Base-by-base conservation (phyloP, 2,113 vertebrate genomes). In the Pycnonotus jocosus region DNA sequence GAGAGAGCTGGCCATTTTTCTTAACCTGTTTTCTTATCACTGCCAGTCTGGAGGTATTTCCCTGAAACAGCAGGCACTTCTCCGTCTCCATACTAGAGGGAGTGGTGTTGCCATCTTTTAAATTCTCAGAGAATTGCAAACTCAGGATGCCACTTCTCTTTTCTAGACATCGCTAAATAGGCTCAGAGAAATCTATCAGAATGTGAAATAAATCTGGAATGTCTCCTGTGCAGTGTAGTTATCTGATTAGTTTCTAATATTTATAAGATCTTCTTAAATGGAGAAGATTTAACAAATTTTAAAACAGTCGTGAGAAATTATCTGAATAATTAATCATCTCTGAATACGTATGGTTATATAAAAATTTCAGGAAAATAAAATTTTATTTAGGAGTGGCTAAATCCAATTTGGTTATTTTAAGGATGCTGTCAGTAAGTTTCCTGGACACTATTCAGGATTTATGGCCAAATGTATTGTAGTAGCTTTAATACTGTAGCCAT, bases 1-100 rank as follows among this genome's bases (percentile, higher is more conserved):
- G 58, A 92, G 25, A 38, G 53, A 90, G 45, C 42, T 84, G 24
- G n/a, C 24, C 51, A 56, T 92, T 97, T 97, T 88, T 73, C 80
- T 95, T 95, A 70, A 60, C 24, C 37, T 57, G 31, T 81, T 47
- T 92, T 88, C 28, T 92, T 85, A 44, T 44, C 15, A 1, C 17
- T 73, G 9, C 16, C 66, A 35, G 23, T 81, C 56, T 78, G 60
- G 35, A 88, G 64, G 35, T 73, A 51, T 91, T 95, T 91, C 76
- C 62, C 27, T 53, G 71, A 87, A 95, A 92, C 8, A 70, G 31
- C 69, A 84, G 48, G 17, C 44, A n/a, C 77, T 95, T 88, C 50
- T 72, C 20, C 37, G 40, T 66, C n/a, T 72, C 15, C 35, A 38
- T 92, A 77, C 72, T 80, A 84, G 95, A 83, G 50, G 82, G 93